Conservation (phyloP, 2,888 invertebrate species). For the Tenthredo distinguenda region DNA sequence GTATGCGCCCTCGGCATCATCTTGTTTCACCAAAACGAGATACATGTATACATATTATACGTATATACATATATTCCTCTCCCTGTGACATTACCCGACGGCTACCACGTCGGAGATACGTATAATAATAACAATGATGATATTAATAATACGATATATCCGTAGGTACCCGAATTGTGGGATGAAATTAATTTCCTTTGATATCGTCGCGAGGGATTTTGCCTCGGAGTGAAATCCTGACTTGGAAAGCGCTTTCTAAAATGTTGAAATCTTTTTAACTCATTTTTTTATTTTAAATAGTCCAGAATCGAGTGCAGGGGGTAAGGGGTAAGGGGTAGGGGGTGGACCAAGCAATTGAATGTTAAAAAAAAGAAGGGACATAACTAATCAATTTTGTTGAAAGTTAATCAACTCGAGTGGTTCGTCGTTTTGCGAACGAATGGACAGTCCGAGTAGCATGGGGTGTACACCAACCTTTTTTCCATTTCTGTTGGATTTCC, state of each 20-base stretch:
- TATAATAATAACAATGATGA: background rate
- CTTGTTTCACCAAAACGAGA: conserved; percentile 7
- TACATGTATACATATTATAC: background rate
- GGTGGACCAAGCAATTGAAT: background rate
- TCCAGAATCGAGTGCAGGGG: background rate
- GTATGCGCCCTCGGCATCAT: conserved; percentile 61
- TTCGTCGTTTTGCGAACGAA: conserved; percentile 26
- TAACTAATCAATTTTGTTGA: conserved; percentile 46
- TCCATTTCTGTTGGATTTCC: conserved; percentile 30
- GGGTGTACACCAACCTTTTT: conserved; percentile 3
- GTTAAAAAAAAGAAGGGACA: background rate
- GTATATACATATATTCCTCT: background rate
- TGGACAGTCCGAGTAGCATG: background rate
- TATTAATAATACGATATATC: background rate
- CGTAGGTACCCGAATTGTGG: background rate
- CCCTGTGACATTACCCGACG: background rate
- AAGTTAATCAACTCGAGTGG: conserved; percentile 49
- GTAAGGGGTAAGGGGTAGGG: no score
- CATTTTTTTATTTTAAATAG: background rate
- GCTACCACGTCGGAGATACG: background rate
- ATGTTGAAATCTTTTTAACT: background rate
- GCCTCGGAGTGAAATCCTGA: background rate
- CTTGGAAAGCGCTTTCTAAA: background rate
- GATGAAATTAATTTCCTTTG: conserved; percentile 12
- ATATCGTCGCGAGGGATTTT: background rate